Percentiles rank a stretch among this genome's conserved stretches.
Evolutionary conservation across 2,888 invertebrate genomes (phyloP).

Genomic region (Torymus auratus): DNA sequence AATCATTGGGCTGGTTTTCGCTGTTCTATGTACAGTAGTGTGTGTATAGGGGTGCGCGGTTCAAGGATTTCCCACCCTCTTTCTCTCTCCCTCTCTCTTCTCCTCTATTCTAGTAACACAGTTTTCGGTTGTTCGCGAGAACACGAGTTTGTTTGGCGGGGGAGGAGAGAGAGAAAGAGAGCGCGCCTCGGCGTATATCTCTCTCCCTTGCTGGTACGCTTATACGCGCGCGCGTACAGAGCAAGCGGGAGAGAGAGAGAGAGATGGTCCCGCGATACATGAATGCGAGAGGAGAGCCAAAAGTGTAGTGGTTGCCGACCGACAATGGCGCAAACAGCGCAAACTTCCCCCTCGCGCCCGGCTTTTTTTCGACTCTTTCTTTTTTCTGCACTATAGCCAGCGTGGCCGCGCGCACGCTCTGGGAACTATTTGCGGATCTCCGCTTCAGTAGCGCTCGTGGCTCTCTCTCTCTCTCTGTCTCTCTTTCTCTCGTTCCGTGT

Average conservation of each 20-base stretch:
- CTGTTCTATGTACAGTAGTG: no score
- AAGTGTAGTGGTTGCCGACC: conserved; percentile 39
- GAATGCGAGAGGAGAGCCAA: conserved; percentile 33
- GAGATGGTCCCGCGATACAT: conserved; percentile 36
- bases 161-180: no score
- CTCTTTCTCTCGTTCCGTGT: neutral
- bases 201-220: conserved; percentile 59
- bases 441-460: conserved; percentile 10
- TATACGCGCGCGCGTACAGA: conserved; percentile 60
- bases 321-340: conserved; percentile 40
- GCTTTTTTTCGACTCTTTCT: neutral
- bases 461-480: neutral
- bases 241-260: conserved; percentile 7
- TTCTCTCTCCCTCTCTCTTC: conserved; percentile 23
- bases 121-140: conserved; percentile 63
- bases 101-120: conserved; percentile 72
- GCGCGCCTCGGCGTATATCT: conserved; percentile 13
- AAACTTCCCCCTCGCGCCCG: conserved; percentile 42
- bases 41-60: neutral
- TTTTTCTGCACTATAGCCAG: neutral
- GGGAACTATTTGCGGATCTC: conserved; percentile 39
- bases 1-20: no score
- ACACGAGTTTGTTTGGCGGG: conserved; percentile 67
- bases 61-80: neutral
- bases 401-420: neutral